These are phyloP conservation scores for Meda fulgida DNA, from an alignment of 2,797 vertebrate species.

Conservation along the genomic window DNA sequence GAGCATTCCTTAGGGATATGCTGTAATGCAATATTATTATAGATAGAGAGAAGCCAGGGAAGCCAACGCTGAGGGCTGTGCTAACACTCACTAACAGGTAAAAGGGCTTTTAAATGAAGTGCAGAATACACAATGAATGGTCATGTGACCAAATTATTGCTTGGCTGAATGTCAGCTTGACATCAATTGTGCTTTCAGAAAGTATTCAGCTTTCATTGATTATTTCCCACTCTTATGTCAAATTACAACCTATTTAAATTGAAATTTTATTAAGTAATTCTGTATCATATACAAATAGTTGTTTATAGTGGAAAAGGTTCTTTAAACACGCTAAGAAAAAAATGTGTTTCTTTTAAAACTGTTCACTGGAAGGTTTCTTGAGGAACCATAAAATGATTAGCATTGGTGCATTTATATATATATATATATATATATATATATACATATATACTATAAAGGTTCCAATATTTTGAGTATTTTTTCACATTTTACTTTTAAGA, in stretches of 20 bases:
- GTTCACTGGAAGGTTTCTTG: background rate
- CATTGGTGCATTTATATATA: too few relatives aligned
- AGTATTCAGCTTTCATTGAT: background rate
- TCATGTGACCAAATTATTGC: constrained; percentile 16
- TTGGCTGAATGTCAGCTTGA: constrained; percentile 21
- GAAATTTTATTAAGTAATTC: background rate
- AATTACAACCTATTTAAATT: constrained; percentile 13
- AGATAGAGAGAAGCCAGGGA: background rate
- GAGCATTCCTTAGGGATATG: constrained; percentile 29
- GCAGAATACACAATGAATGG: constrained; percentile 10
- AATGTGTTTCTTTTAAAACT: too few relatives aligned
- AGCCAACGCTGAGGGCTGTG: background rate
- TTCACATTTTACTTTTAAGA: background rate
- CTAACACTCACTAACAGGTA: constrained; percentile 31
- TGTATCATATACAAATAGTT: background rate
- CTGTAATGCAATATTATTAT: constrained; percentile 23
- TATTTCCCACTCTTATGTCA: constrained; percentile 1
- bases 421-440: too few relatives aligned
- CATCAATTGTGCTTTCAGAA: constrained; percentile 6
- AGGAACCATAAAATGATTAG: background rate
- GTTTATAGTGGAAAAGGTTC: background rate
- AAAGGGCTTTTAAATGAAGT: constrained; percentile 22
- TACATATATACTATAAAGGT: too few relatives aligned
- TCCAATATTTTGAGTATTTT: too few relatives aligned
- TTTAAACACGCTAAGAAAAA: background rate